phyloP scores from a whole-genome alignment of 2,797 vertebrate species.

The Triplophysa yarkandensis region DNA sequence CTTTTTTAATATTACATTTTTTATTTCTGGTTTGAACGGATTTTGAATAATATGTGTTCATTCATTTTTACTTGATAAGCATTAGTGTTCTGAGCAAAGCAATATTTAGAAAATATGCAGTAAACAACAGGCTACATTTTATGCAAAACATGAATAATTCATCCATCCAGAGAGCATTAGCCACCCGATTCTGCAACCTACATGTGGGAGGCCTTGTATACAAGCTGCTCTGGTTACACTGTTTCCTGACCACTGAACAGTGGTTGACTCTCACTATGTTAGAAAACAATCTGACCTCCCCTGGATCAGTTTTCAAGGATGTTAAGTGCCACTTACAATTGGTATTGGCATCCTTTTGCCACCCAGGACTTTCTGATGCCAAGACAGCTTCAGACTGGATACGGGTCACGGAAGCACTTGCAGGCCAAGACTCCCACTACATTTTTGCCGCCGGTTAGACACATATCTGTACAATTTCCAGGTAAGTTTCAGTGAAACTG shows the following conservation, averaged over 20 bases:
- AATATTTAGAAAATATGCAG: neutral
- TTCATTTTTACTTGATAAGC: no score
- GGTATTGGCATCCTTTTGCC: slow-evolving; percentile 31
- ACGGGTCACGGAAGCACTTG: slow-evolving; percentile 46
- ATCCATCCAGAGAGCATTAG: slow-evolving; percentile 6
- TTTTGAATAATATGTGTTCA: no score
- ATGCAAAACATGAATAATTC: slow-evolving; percentile 34
- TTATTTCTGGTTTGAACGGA: no score
- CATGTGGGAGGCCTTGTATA: neutral
- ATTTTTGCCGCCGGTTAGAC: slow-evolving; percentile 69
- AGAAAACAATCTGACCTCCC: slow-evolving; percentile 40
- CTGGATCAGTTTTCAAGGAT: slow-evolving; percentile 7
- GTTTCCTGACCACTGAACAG: slow-evolving; percentile 33
- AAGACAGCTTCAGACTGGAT: slow-evolving; percentile 59
- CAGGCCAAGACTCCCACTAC: slow-evolving; percentile 48
- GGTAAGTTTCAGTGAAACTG: slow-evolving; percentile 20
- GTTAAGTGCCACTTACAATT: slow-evolving; percentile 36
- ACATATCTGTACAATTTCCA: slow-evolving; percentile 66
- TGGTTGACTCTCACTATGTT: slow-evolving; percentile 31
- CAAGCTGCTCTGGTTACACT: slow-evolving; percentile 26
- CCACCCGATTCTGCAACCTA: slow-evolving; percentile 29
- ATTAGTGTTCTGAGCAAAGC: no score
- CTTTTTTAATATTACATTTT: no score
- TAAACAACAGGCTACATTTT: slow-evolving; percentile 26
- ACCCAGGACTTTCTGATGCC: slow-evolving; percentile 68